Evolutionary conservation across 2,113 vertebrate genomes (phyloP).

Genomic region (Dermatemys mawii): DNA sequence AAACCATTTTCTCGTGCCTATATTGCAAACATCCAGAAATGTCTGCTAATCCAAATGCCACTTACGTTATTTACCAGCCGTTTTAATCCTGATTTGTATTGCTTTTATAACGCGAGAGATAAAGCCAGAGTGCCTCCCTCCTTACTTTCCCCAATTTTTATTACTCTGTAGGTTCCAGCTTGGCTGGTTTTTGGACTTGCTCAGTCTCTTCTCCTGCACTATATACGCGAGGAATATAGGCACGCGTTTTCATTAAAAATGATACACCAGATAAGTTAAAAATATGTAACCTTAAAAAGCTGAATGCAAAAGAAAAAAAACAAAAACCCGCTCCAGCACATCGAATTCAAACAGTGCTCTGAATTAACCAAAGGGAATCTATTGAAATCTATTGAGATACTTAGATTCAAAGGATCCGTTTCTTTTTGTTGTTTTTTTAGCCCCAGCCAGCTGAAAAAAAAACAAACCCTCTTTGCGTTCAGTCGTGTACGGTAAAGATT

Average conservation of each 20-base stretch:
- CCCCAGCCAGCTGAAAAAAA: background rate
- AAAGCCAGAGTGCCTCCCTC: background rate
- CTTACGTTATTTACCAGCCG: slow-evolving; percentile 1
- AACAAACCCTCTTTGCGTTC: background rate
- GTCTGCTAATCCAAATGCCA: background rate
- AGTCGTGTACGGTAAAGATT: background rate
- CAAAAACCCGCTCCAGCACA: background rate
- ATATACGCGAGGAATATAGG: too few species aligned
- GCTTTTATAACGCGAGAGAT: slow-evolving; percentile 34
- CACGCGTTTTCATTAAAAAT: background rate
- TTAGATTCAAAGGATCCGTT: background rate
- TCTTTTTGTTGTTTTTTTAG: slow-evolving; percentile 21
- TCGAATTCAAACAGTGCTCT: slow-evolving; percentile 5
- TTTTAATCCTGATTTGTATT: slow-evolving; percentile 8
- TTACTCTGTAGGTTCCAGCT: slow-evolving; percentile 23
- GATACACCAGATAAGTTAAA: slow-evolving; percentile 12
- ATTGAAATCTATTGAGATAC: slow-evolving; percentile 11
- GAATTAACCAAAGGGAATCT: slow-evolving; percentile 33
- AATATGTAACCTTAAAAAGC: background rate
- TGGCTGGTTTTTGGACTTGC: slow-evolving; percentile 31
- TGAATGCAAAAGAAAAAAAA: background rate
- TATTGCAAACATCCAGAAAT: background rate
- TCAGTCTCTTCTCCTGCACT: background rate
- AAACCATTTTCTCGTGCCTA: background rate
- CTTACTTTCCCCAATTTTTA: slow-evolving; percentile 48